Conservation (phyloP, 2,113 vertebrate species). For the Nothoprocta perdicaria region DNA sequence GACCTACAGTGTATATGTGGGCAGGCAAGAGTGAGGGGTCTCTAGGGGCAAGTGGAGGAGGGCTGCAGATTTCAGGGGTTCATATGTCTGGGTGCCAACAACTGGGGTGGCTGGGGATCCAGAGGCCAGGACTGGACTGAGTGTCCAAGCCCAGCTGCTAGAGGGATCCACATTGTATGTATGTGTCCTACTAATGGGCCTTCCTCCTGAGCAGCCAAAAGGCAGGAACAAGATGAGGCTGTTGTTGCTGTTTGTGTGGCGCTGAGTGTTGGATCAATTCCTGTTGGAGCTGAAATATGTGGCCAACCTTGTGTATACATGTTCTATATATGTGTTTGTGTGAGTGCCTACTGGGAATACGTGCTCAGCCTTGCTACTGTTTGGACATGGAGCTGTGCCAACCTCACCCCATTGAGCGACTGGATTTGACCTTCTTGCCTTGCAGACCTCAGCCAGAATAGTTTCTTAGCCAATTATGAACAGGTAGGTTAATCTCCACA, state of each 20-base stretch:
- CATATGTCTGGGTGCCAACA: neutral
- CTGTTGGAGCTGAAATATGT: neutral
- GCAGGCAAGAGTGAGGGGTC: neutral
- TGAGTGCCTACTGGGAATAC: neutral
- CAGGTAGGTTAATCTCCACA: slow-evolving; percentile 11
- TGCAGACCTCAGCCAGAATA: neutral
- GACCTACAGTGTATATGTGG: neutral
- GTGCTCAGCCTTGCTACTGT: neutral
- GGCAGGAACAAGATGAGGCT: neutral
- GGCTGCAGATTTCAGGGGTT: neutral
- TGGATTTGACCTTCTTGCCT: neutral
- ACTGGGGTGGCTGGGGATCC: neutral
- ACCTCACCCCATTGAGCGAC: neutral
- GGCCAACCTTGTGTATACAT: neutral
- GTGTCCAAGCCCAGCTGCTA: neutral
- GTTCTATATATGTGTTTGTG: neutral
- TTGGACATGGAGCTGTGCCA: neutral
- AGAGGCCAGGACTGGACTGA: neutral
- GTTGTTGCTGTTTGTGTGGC: neutral
- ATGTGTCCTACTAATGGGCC: neutral
- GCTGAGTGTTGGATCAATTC: too few species aligned
- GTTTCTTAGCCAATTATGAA: neutral
- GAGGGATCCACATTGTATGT: neutral
- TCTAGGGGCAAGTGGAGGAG: neutral
- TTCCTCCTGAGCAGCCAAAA: neutral